A percentile compares a stretch with the other conserved stretches of the same genome.
phyloP scores from a whole-genome alignment of 2,888 invertebrate genomes.

The Melinopterus prodromus region DNA sequence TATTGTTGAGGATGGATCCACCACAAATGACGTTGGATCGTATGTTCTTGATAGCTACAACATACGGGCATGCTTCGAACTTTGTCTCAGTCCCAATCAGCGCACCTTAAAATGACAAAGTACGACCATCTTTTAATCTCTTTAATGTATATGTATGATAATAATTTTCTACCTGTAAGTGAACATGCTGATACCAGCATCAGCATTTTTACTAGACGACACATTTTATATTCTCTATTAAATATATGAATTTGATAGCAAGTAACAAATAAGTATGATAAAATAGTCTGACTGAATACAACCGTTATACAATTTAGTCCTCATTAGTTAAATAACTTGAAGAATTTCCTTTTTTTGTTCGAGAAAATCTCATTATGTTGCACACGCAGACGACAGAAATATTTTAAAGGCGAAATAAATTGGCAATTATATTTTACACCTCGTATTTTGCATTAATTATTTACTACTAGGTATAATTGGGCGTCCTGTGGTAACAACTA shows the following conservation, averaged over 20 bases:
- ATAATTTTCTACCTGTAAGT: neutral
- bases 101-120: neutral
- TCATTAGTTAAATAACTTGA: neutral
- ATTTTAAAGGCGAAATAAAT: neutral
- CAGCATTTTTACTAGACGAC: neutral
- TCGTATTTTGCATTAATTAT: too few relatives aligned
- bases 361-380: neutral
- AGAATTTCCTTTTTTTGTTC: neutral
- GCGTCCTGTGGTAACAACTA: too few relatives aligned
- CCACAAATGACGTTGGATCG: neutral
- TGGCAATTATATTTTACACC: neutral
- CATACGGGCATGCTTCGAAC: neutral
- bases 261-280: neutral
- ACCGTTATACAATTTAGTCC: neutral
- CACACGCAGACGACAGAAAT: too few relatives aligned
- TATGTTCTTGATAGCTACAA: neutral
- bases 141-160: too few relatives aligned
- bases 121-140: too few relatives aligned
- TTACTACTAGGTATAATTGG: too few relatives aligned
- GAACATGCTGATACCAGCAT: neutral
- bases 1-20: neutral
- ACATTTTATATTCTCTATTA: neutral
- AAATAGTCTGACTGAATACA: too few relatives aligned
- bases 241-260: neutral
- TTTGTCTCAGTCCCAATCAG: neutral